Base-by-base conservation (phyloP, 53 echinoderm and acorn worm genomes). In the Arbacia lixula region DNA sequence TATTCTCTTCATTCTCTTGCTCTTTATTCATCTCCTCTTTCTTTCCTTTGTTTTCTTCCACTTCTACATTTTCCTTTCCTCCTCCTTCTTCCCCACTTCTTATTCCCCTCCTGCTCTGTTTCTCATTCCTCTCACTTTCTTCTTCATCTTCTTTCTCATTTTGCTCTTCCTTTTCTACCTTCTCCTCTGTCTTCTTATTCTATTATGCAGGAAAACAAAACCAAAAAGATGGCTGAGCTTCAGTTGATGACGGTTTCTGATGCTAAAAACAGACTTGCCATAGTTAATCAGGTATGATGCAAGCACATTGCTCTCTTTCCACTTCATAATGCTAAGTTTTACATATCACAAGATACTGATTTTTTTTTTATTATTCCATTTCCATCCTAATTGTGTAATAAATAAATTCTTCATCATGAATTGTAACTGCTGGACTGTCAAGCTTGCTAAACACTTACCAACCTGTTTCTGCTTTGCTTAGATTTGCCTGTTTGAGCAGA, bases 161-260 rank as follows among this genome's bases (percentile, higher is more conserved):
- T 54, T 26, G 12, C 19, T 35, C 11, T 53, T 76, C 19, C 11
- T 53, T n/a, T 71, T 33, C 14, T 12, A 25, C 24, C 32, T 25
- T 21, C 58, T 49, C 46, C 28, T 75, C 8, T 24, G 41, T 4
- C 29, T 86, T 61, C 6, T 55, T 6, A 22, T 25, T 2, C 21
- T n/a, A n/a, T n/a, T n/a, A 2, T 66, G 22, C 66, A 96, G 96
- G 96, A 96, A 41, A 91, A 86, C 12, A 96, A 96, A 41, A 96
- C 93, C 83, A 96, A 96, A 88, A 96, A 96, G 71, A 96, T 96
- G 96, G 96, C 96, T 0, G 93, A 93, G 31, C 85, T 96, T 28
- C 96, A 96, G 80, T 53, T 96, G 85, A 87, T 83, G 22, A 90
- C 93, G 0, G 96, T 96, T 21, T 85, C 89, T 32, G 93, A 96